A percentile compares a stretch with the other conserved stretches of the same genome.
Conservation (phyloP, 2,888 invertebrate genomes). For the Doris montereyensis region DNA sequence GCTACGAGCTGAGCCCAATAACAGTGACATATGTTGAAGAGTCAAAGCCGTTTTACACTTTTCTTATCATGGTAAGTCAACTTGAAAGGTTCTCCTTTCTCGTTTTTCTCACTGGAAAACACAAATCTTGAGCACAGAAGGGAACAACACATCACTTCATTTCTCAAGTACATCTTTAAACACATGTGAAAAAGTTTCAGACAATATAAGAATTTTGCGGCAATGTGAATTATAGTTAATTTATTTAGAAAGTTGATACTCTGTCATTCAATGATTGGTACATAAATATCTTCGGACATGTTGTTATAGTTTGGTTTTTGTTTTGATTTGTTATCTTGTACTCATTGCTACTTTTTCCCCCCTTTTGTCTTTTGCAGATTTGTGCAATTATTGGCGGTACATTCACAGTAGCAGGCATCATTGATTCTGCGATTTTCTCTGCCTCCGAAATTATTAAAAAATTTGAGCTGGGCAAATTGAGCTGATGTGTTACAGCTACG, state of each 20-base stretch:
- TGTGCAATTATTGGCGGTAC: constrained; percentile 78
- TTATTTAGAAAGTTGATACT: too few species aligned
- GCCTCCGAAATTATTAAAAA: constrained; percentile 77
- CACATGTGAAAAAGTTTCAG: not conserved
- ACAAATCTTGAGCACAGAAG: too few species aligned
- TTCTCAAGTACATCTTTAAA: not conserved
- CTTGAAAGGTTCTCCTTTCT: too few species aligned
- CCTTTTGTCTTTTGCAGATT: constrained; percentile 71
- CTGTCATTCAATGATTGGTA: too few species aligned
- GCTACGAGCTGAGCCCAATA: constrained; percentile 77
- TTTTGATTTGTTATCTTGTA: too few species aligned
- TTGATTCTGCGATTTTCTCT: constrained; percentile 77
- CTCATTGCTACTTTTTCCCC: too few species aligned
- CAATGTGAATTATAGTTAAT: too few species aligned
- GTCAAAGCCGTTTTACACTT: constrained; percentile 76
- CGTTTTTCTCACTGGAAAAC: too few species aligned
- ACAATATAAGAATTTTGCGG: not conserved
- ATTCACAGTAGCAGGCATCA: constrained; percentile 78
- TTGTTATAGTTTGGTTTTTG: too few species aligned
- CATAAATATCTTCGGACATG: too few species aligned
- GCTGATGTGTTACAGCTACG: too few species aligned
- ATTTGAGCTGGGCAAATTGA: constrained; percentile 76
- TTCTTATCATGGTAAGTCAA: constrained; percentile 76
- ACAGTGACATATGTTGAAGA: constrained; percentile 76
- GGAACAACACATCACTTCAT: too few species aligned